phyloP scores from a whole-genome alignment of 1,140 invertebrate species.

The Danaus melanippus region DNA sequence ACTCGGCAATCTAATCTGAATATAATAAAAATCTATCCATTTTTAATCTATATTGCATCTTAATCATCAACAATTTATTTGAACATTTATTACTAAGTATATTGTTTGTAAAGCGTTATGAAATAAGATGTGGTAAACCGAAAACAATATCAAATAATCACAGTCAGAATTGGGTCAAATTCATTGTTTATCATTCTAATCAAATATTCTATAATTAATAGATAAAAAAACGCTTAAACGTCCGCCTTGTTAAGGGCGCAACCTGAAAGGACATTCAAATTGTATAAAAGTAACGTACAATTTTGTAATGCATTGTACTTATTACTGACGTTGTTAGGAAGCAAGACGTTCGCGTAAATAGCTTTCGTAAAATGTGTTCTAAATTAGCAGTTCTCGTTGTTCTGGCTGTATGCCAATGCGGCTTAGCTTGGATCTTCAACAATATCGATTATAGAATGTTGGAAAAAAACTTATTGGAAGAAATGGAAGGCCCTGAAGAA shows the following conservation, averaged over 20 bases:
- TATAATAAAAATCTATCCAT: no score
- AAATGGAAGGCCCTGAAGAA: neutral
- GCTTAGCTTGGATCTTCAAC: conserved; percentile 13
- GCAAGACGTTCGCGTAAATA: no score
- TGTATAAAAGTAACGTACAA: conserved; percentile 18
- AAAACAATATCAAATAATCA: no score
- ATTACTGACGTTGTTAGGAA: conserved; percentile 3
- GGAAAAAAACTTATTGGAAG: conserved; percentile 8
- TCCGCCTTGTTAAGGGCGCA: conserved; percentile 9
- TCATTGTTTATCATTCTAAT: no score
- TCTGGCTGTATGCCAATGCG: no score
- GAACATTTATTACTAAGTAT: no score
- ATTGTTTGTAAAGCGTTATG: no score
- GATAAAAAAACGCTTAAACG: conserved; percentile 11
- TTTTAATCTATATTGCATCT: no score
- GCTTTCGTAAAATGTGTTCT: neutral
- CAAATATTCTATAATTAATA: neutral
- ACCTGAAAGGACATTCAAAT: conserved; percentile 14
- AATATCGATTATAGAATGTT: conserved; percentile 9
- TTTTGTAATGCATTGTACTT: conserved; percentile 5
- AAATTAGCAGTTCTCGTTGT: conserved; percentile 9
- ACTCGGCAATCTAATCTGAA: no score
- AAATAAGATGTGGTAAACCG: no score
- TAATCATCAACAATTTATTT: no score
- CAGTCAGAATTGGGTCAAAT: no score